A percentile compares a stretch with the other conserved stretches of the same genome.
phyloP scores from a whole-genome alignment of 2,797 vertebrate genomes.

The Crenuchus spilurus region DNA sequence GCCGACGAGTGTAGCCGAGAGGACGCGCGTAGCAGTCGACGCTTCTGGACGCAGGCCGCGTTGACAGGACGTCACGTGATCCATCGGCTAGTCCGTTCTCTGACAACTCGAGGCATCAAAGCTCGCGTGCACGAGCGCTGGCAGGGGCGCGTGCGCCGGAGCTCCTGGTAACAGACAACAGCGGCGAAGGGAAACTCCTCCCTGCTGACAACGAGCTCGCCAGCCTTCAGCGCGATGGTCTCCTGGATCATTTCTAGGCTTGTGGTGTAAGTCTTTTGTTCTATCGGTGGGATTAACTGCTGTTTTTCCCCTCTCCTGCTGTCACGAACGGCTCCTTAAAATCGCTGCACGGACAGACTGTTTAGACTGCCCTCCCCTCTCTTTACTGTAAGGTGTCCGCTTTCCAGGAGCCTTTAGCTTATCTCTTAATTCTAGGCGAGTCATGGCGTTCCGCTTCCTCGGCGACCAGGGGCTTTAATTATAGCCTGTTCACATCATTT shows the following conservation, averaged over 20 bases:
- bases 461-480: not conserved
- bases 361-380: not conserved
- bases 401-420: constrained; percentile 44
- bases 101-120: constrained; percentile 60
- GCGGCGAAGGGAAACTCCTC: constrained; percentile 76
- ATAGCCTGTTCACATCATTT: not conserved
- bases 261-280: constrained; percentile 91
- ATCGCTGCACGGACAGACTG: not conserved
- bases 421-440: constrained; percentile 54
- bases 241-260: constrained; percentile 99
- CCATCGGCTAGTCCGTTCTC: not conserved
- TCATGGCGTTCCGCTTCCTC: constrained; percentile 38
- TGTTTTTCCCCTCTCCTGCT: not conserved
- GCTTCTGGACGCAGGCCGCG: too few relatives aligned
- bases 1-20: too few relatives aligned
- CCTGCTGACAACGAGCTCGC: constrained; percentile 74
- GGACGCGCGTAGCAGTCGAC: too few relatives aligned
- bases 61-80: not conserved
- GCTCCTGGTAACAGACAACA: constrained; percentile 73
- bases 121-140: constrained; percentile 57
- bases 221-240: constrained; percentile 89
- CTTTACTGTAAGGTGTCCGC: constrained; percentile 22
- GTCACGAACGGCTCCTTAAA: not conserved
- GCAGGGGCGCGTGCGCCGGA: constrained; percentile 74
- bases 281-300: not conserved